These are phyloP conservation scores for Elaphurus davidianus DNA, from an alignment of 2,113 vertebrate species.

Conservation along the genomic window DNA sequence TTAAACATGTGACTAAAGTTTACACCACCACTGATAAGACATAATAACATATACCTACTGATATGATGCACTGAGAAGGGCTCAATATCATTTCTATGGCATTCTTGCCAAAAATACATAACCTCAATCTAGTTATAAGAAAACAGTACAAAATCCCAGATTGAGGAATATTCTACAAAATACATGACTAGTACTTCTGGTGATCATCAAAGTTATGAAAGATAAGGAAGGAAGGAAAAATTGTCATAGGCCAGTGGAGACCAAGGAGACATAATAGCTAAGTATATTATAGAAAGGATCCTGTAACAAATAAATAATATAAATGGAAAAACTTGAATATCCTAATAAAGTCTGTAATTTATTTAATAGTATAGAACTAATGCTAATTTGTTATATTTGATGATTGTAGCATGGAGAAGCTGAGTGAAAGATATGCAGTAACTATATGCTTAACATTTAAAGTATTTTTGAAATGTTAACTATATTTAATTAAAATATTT, in stretches of 20 bases:
- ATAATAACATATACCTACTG: not conserved
- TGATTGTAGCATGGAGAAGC: not conserved
- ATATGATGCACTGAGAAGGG: not conserved
- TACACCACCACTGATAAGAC: not conserved
- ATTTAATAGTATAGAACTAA: not conserved
- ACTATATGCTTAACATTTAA: not conserved
- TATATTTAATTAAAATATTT: not conserved
- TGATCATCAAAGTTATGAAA: not conserved
- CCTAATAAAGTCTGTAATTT: not conserved
- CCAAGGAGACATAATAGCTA: not conserved
- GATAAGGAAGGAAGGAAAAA: not conserved
- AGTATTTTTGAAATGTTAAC: not conserved
- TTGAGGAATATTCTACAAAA: not conserved
- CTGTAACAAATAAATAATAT: not conserved
- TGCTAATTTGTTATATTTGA: not conserved
- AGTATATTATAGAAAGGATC: not conserved
- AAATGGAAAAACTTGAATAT: not conserved
- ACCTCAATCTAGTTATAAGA: not conserved
- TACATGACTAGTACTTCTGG: not conserved
- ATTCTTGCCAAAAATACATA: not conserved
- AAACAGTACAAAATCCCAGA: not conserved
- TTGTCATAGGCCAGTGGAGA: not conserved
- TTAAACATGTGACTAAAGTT: not conserved
- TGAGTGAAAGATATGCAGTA: not conserved
- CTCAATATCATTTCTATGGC: not conserved